phyloP scores from a whole-genome alignment of 2,797 vertebrate species.

The Dryobates pubescens region DNA sequence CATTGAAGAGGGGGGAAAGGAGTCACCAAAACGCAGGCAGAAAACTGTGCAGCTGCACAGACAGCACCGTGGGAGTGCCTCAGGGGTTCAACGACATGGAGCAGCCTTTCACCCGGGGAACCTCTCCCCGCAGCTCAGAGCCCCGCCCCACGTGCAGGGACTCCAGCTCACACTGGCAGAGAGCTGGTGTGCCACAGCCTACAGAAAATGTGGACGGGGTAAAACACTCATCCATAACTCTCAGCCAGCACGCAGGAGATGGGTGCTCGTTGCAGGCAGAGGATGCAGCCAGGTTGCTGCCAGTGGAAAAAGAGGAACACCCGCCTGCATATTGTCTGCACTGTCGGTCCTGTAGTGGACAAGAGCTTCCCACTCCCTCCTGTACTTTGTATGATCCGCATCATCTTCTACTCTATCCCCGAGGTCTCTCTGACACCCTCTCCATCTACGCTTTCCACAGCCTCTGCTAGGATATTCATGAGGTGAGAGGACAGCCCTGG shows the following conservation, averaged over 20 bases:
- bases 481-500: not conserved
- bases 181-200: not conserved
- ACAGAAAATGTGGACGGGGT: rapidly evolving
- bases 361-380: not conserved
- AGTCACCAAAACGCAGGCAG: not conserved
- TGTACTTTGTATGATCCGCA: not conserved
- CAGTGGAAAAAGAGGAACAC: not conserved
- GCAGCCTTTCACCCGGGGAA: rapidly evolving
- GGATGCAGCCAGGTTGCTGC: constrained; percentile 9
- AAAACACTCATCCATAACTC: not conserved
- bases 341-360: not conserved
- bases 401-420: not conserved
- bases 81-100: not conserved
- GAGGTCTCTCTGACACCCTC: not conserved
- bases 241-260: rapidly evolving
- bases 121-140: not conserved
- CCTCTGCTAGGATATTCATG: constrained; percentile 16
- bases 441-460: constrained; percentile 18
- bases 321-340: not conserved
- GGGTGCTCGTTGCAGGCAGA: not conserved
- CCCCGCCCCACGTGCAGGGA: rapidly evolving
- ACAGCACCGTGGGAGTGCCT: not conserved
- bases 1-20: not conserved
- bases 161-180: not conserved
- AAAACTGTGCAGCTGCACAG: not conserved